phyloP scores from a whole-genome alignment of 2,113 vertebrate species.

The Uropsilus gracilis region DNA sequence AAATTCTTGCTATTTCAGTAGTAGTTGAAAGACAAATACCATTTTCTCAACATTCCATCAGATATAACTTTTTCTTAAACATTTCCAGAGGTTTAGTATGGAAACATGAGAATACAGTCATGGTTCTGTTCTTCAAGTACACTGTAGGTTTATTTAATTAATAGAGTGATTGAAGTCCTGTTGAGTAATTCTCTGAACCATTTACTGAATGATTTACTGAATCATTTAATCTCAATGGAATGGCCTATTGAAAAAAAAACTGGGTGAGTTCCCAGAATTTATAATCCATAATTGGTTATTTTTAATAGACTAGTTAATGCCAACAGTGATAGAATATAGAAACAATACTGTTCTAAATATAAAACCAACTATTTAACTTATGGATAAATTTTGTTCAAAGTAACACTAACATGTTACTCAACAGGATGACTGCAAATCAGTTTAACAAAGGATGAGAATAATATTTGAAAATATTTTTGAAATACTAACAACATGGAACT shows the following conservation, averaged over 20 bases:
- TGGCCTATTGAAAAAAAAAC: not conserved
- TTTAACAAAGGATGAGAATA: slow-evolving; percentile 14
- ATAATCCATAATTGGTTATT: not conserved
- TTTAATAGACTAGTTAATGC: not conserved
- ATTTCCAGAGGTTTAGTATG: not conserved
- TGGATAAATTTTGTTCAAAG: not conserved
- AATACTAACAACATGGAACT: not conserved
- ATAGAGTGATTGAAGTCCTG: slow-evolving; percentile 2
- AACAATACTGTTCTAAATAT: not conserved
- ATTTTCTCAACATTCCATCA: slow-evolving; percentile 2
- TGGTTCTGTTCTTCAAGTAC: slow-evolving; percentile 7
- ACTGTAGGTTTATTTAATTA: slow-evolving; percentile 36
- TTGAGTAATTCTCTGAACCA: not conserved
- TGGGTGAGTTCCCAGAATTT: not conserved
- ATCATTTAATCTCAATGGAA: slow-evolving; percentile 1
- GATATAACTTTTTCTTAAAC: not conserved
- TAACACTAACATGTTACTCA: slow-evolving; percentile 4
- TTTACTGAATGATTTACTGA: not conserved
- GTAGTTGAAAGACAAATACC: not conserved
- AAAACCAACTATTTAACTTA: not conserved
- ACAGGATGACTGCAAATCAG: not conserved
- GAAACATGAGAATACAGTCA: slow-evolving; percentile 26
- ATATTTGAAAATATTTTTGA: slow-evolving; percentile 5
- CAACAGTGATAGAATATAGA: not conserved
- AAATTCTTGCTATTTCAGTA: not conserved